Base-by-base conservation (phyloP, 2,113 vertebrate species). In the Stigmatopora nigra region DNA sequence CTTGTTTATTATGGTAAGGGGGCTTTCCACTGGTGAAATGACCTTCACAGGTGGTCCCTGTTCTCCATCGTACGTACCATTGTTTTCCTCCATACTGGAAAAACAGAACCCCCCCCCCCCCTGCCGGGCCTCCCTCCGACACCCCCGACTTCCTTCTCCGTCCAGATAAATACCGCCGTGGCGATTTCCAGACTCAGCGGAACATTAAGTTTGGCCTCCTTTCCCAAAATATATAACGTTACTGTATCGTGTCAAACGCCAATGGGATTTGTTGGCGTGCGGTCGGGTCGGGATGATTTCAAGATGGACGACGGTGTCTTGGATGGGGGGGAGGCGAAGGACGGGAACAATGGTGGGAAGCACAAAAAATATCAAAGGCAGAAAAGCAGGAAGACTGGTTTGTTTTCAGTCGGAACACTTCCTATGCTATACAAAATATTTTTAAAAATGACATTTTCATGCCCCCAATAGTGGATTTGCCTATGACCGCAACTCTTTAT, bases 1-100 rank as follows among this genome's bases (percentile, higher is more conserved):
- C 72, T 25, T 83, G 80, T 85, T 86, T 89, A 78, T 89, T 87
- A 66, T 86, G 68, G 63, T 58, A 77, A 20, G 1, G 36, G 82
- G 79, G 75, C 20, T 87, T 89, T 81, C 85, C 83, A 72, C 74
- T 71, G 72, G 67, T 68, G 62, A 78, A 80, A 83, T 69, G 81
- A 80, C 82, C 82, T 80, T 79, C 80, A 66, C 88, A 90, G 87
- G 86, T 88, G 89, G 83, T 72, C 83, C 57, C 53, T 11, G 63
- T 70, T 77, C 69, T 82, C 57, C 73, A 68, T 80, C 77, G 68
- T 61, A 41, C 41, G 47, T 41, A 61, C 70, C 64, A 82, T 80
- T 88, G 84, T 87, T 81, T 82, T 79, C 61, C 66, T 71, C 56
- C 73, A 58, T 69, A 67, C 73, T 75, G 75, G 71, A 86, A 87